Base-by-base conservation (phyloP, 2,888 invertebrate species). In the Aelia acuminata region DNA sequence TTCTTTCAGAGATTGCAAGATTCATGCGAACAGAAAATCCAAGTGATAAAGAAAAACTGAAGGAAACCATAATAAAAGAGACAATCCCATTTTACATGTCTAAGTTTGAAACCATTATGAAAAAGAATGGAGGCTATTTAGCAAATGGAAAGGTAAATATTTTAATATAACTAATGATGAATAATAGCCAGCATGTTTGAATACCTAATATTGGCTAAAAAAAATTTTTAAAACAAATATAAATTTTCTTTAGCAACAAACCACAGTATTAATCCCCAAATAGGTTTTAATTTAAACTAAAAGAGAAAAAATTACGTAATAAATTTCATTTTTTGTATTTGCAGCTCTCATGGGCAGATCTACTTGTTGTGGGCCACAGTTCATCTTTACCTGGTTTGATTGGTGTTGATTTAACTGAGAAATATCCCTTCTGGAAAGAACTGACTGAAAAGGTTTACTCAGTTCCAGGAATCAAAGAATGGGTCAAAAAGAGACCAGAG, bases 51-150 rank as follows among this genome's bases (percentile, higher is more conserved):
- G 93, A 92, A 84, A 92, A 91, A 0, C 88, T 92, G 0, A 95
- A 95, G 91, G 93, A 93, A 63, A 92, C 93, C 0, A 91, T 93
- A 26, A 93, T 93, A 89, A 92, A 93, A 53, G 94, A 94, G 91
- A 92, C 92, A 1, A 92, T 95, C 90, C 95, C 95, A 88, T 94
- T 92, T 91, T 94, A 94, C 91, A 91, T 94, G 92, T 93, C 94
- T 86, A 94, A 93, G 91, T 92, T 95, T 7, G 94, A 95, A 85
- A 92, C 93, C 11, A 92, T 94, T 84, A 93, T 94, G 11, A 93
- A 94, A 91, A 93, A 94, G 89, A 95, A 95, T 91, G 93, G 93
- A 18, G 95, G 95, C 20, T 94, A 94, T 91, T 93, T 95, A 89
- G 94, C 93, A 90, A 92, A 93, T 91, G 93, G 92, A 90, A 93